Evolutionary conservation across 2,797 vertebrate species (phyloP), one percentile per base, ranked within the genome.

Genomic region (Choloepus didactylus): DNA sequence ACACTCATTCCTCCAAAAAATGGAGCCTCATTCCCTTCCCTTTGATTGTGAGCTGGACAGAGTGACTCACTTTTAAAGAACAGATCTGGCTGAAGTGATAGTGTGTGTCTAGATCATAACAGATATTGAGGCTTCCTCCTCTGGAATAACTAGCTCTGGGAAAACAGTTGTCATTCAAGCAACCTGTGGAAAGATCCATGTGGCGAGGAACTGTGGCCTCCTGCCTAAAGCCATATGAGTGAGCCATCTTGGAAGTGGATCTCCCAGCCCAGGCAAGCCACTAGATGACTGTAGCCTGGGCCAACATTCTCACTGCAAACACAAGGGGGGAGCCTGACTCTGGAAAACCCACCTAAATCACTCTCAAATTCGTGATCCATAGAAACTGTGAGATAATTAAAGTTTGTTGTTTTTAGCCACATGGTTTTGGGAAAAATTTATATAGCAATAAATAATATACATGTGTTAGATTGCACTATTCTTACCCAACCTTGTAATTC

Each of bases 301-400:
- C 9, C 19, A 10, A 0, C 23, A 3, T 38, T 27, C 51, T 27
- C 19, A 29, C 1, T 41, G 18, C 31, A 56, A 1, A 7, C 3
- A 12, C 21, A 73, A 21, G 46, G 41, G 59, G 9, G 31, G 29
- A 49, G 4, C 69, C 9, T 29, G 59, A n/a, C 38, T 82, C 66
- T 23, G 27, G 44, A 44, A 8, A 5, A 8, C 3, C 5, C 19
- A 41, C 3, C 3, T 19, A 35, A 94, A 19, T 16, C 3, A 41
- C n/a, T 27, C 9, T 35, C 66, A 59, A 9, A 27, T n/a, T 19
- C 19, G n/a, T 81, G 56, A 62, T 21, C 2, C 0, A 31, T 0
- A 70, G 46, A 66, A 59, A 81, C 5, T 3, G 14, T 19, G 46
- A 76, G 19, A 62, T 14, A 12, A 35, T 0, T 15, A 38, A 41